Conservation (phyloP, 2,888 invertebrate genomes). For the Petrolisthes cinctipes region DNA sequence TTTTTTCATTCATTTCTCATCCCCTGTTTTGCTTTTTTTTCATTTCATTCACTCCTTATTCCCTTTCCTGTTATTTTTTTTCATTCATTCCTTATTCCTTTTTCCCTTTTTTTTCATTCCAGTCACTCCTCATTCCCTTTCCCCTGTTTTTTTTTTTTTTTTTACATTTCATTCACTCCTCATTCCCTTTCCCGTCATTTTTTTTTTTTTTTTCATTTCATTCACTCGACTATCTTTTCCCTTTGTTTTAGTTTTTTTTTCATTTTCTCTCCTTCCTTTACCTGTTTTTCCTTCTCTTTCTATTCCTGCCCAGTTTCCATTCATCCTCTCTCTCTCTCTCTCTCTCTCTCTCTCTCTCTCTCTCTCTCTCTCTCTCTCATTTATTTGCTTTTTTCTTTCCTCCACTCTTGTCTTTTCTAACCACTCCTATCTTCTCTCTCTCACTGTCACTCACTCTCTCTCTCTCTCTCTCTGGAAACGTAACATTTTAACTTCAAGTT, state of each 20-base stretch:
- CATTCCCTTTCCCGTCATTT: background rate
- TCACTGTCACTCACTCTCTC: background rate
- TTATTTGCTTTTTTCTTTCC: background rate
- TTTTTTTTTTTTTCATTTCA: background rate
- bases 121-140: background rate
- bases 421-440: background rate
- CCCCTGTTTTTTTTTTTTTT: background rate
- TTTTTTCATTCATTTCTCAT: background rate
- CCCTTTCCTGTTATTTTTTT: background rate
- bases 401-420: background rate
- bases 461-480: background rate
- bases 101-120: background rate
- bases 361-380: background rate
- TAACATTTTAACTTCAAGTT: too few species aligned
- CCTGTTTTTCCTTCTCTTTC: background rate
- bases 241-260: background rate
- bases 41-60: background rate
- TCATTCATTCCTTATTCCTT: background rate
- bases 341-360: slow-evolving; percentile 12
- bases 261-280: background rate
- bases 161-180: background rate
- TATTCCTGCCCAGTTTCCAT: background rate
- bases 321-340: background rate
- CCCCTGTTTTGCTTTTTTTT: background rate
- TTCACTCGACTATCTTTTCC: background rate